A percentile compares a stretch with the other conserved stretches of the same genome.
phyloP scores from a whole-genome alignment of 2,113 vertebrate genomes.

The Sterna hirundo region DNA sequence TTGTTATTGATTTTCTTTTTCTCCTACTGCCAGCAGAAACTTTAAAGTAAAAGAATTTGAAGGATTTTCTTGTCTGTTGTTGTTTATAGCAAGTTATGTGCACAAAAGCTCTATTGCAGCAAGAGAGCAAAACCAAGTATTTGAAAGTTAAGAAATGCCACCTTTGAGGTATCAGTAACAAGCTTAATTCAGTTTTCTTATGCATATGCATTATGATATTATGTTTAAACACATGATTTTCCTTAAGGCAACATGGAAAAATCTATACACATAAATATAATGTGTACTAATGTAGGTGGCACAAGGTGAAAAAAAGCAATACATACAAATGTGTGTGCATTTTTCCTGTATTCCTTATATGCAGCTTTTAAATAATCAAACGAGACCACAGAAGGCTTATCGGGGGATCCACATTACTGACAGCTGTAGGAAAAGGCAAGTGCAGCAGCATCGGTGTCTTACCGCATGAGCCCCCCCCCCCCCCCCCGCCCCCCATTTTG shows the following conservation, averaged over 20 bases:
- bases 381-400: neutral
- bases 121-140: neutral
- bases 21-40: neutral
- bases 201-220: neutral
- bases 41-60: neutral
- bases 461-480: rapidly evolving
- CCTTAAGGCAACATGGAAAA: neutral
- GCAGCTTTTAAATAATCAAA: neutral
- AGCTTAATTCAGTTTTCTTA: neutral
- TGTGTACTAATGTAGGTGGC: neutral
- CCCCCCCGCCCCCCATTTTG: neutral
- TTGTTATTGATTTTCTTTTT: constrained; percentile 42
- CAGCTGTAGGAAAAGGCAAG: neutral
- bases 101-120: neutral
- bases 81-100: neutral
- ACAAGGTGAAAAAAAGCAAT: neutral
- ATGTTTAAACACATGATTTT: neutral
- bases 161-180: neutral
- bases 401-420: neutral
- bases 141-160: neutral
- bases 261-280: neutral
- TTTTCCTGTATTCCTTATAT: neutral
- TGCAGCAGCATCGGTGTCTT: neutral
- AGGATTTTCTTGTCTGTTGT: neutral
- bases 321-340: neutral